Conservation (phyloP, 2,113 vertebrate species). For the Terrapene triunguis region DNA sequence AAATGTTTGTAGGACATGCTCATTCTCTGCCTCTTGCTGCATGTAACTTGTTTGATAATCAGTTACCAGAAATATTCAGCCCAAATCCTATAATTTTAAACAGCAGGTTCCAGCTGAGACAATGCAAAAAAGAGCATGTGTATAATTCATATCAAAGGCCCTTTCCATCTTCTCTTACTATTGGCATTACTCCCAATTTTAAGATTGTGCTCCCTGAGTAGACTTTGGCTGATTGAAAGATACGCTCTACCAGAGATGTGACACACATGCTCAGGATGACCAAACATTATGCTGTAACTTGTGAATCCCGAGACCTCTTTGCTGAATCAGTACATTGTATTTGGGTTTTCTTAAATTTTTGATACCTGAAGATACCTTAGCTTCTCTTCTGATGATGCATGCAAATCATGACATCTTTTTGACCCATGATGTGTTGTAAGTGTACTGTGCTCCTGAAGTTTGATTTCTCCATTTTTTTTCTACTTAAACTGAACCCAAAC, state of each 20-base stretch:
- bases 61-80: not conserved
- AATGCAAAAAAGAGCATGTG: not conserved
- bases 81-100: not conserved
- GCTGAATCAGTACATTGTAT: not conserved
- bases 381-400: not conserved
- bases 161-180: not conserved
- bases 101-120: not conserved
- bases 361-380: not conserved
- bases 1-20: not conserved
- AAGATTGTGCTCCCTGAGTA: not conserved
- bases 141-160: not conserved
- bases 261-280: not conserved
- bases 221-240: not conserved
- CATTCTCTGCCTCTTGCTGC: not conserved
- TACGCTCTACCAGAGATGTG: not conserved
- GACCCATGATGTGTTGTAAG: not conserved
- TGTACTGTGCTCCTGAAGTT: not conserved
- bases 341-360: not conserved
- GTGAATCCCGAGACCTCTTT: not conserved
- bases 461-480: not conserved
- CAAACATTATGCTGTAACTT: not conserved
- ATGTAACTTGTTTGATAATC: not conserved
- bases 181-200: fast-evolving
- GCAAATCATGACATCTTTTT: not conserved
- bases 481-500: not conserved